Evolutionary conservation across 2,888 invertebrate species (phyloP).

Genomic region (Vandiemenella viatica): DNA sequence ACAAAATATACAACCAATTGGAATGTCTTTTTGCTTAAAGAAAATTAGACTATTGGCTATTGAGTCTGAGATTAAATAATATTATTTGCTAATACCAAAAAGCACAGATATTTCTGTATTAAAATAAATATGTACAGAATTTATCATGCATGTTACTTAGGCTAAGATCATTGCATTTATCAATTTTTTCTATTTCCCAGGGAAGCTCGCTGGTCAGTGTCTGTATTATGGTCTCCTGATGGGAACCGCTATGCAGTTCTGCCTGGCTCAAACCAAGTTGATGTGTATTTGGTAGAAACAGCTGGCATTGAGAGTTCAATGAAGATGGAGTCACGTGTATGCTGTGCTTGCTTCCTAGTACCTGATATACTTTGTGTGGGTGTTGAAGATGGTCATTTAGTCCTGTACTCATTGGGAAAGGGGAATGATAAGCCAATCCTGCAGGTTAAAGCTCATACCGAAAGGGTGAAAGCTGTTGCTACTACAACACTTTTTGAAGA

Average conservation of each 20-base stretch:
- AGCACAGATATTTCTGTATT: no score
- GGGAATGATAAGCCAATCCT: constrained; percentile 29
- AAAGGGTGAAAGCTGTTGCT: constrained; percentile 52
- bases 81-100: no score
- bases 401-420: constrained; percentile 19
- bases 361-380: constrained; percentile 46
- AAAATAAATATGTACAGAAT: no score
- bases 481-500: constrained; percentile 29
- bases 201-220: constrained; percentile 15
- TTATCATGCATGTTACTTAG: not conserved
- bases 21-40: not conserved
- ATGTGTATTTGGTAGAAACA: constrained; percentile 65
- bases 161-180: constrained; percentile 11
- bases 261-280: constrained; percentile 52
- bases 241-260: constrained; percentile 63
- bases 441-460: constrained; percentile 36
- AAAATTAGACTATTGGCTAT: not conserved
- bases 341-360: constrained; percentile 51
- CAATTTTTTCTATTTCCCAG: not conserved
- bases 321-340: constrained; percentile 51
- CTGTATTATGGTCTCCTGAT: constrained; percentile 56
- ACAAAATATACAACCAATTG: not conserved
- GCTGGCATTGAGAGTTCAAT: constrained; percentile 56
- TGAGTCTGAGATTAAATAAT: constrained; percentile 3
- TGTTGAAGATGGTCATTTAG: constrained; percentile 55